A percentile compares a stretch with the other conserved stretches of the same genome.
These are phyloP conservation scores for Emydura subglobosa DNA, from an alignment of 2,113 vertebrate genomes.

Conservation along the genomic window DNA sequence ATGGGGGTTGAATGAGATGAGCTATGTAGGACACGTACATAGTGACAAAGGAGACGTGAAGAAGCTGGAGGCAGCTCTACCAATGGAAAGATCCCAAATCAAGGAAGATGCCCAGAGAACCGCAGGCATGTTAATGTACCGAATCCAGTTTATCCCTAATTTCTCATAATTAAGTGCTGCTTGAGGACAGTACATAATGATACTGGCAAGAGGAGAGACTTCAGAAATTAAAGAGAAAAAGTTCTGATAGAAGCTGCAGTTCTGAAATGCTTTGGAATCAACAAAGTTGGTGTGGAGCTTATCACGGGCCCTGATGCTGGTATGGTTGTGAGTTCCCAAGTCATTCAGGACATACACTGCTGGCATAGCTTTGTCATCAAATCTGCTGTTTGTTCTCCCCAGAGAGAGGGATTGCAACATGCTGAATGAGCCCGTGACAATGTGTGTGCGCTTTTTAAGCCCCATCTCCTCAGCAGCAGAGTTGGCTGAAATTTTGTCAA, in stretches of 20 bases:
- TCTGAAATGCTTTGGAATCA: background rate
- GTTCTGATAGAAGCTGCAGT: background rate
- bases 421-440: background rate
- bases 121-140: background rate
- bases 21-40: background rate
- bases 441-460: background rate
- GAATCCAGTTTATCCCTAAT: background rate
- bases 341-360: background rate
- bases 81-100: background rate
- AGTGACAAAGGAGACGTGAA: background rate
- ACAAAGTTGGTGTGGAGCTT: background rate
- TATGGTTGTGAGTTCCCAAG: background rate
- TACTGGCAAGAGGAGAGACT: background rate
- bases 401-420: background rate
- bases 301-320: background rate
- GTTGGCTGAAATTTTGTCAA: background rate
- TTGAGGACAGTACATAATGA: background rate
- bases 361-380: background rate
- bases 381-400: background rate
- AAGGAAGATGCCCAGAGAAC: background rate
- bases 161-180: background rate
- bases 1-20: background rate
- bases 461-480: background rate
- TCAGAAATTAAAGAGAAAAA: background rate
- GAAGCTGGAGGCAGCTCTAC: background rate